A percentile compares a stretch with the other conserved stretches of the same genome.
Evolutionary conservation across 2,888 invertebrate species (phyloP).

Genomic region (Odontomyia ornata): DNA sequence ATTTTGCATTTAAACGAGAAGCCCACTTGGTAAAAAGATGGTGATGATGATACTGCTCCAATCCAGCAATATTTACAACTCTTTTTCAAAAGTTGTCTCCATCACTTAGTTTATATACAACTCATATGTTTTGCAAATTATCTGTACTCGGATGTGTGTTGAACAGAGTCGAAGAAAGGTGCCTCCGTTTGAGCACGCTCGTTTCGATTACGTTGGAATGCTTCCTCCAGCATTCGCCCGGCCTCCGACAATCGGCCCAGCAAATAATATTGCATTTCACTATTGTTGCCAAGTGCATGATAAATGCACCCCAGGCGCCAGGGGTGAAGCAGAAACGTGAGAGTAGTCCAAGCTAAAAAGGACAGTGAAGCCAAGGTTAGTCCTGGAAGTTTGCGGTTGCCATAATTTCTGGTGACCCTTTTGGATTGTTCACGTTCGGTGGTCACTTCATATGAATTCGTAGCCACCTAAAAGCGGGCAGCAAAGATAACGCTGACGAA

Average conservation of each 20-base stretch:
- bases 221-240: slow-evolving; percentile 6
- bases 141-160: not conserved
- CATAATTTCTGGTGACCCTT: slow-evolving; percentile 14
- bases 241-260: not conserved
- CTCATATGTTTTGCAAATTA: slow-evolving; percentile 36
- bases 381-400: not conserved
- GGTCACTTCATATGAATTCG: not conserved
- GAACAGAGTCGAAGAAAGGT: slow-evolving; percentile 13
- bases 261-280: slow-evolving; percentile 12
- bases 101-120: slow-evolving; percentile 23
- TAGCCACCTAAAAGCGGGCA: slow-evolving; percentile 1
- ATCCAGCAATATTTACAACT: slow-evolving; percentile 37
- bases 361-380: slow-evolving; percentile 20
- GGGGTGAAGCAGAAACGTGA: not conserved
- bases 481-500: slow-evolving; percentile 29
- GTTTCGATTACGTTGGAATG: slow-evolving; percentile 3
- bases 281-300: not conserved
- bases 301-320: slow-evolving; percentile 2
- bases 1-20: slow-evolving; percentile 31
- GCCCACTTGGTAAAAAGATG: slow-evolving; percentile 30
- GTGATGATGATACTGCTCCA: slow-evolving; percentile 36
- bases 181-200: slow-evolving; percentile 9
- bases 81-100: slow-evolving; percentile 43
- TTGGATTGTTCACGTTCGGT: not conserved
- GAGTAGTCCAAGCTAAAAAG: not conserved